Conservation (phyloP, 2,797 vertebrate genomes). For the Heteromormyrus szaboi region DNA sequence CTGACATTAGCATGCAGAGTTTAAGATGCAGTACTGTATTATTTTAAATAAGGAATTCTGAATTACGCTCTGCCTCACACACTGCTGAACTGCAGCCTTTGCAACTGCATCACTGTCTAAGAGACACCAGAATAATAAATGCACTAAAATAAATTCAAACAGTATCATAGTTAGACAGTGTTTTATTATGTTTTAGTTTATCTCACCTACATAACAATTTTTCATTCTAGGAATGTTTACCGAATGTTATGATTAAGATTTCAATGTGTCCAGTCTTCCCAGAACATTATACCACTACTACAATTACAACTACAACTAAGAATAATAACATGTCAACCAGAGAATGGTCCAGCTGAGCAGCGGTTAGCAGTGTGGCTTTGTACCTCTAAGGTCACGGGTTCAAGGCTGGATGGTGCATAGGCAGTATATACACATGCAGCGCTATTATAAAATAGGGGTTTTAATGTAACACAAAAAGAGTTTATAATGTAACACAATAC, state of each 20-base stretch:
- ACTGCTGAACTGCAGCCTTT: not conserved
- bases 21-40: not conserved
- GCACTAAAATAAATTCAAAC: not conserved
- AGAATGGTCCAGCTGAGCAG: not conserved
- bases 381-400: not conserved
- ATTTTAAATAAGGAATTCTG: not conserved
- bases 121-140: not conserved
- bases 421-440: not conserved
- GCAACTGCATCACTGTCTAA: not conserved
- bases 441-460: not conserved
- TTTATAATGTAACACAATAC: not conserved
- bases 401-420: not conserved
- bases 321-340: not conserved
- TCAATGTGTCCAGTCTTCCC: not conserved
- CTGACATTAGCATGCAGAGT: not conserved
- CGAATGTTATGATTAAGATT: not conserved
- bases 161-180: not conserved
- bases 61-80: not conserved
- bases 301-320: not conserved
- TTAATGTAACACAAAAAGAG: not conserved
- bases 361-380: not conserved
- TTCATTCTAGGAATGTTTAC: not conserved
- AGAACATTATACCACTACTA: not conserved
- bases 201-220: not conserved
- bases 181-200: not conserved